Percentiles rank a stretch among this genome's conserved stretches.
Evolutionary conservation across 2,888 invertebrate species (phyloP).

Genomic region (Tyria jacobaeae): DNA sequence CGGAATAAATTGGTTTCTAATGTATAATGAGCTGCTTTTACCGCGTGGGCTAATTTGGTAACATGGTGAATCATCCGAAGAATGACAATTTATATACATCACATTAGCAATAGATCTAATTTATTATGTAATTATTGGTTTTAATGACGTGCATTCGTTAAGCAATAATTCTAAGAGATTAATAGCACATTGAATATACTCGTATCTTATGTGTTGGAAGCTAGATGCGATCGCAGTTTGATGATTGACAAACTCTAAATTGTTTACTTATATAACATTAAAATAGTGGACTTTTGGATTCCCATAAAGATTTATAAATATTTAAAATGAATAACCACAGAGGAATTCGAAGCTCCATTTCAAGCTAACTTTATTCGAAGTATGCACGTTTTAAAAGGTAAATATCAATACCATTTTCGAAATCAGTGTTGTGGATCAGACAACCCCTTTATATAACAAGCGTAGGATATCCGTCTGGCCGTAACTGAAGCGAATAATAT

Average conservation of each 20-base stretch:
- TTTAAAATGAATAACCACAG: neutral
- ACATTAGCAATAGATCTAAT: constrained; percentile 20
- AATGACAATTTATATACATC: constrained; percentile 32
- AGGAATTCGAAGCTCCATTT: neutral
- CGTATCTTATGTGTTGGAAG: constrained; percentile 14
- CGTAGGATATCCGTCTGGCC: neutral
- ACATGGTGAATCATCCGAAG: constrained; percentile 25
- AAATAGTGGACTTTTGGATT: neutral
- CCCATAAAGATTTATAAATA: neutral
- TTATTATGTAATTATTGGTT: constrained; percentile 17
- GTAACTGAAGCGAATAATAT: neutral
- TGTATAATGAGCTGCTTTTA: constrained; percentile 28
- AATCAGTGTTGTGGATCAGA: neutral
- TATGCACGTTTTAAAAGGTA: neutral
- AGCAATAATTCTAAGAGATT: constrained; percentile 47
- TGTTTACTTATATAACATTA: neutral
- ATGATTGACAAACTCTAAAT: neutral
- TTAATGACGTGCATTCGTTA: constrained; percentile 44
- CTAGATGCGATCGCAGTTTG: constrained; percentile 16
- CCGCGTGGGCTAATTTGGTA: constrained; percentile 32
- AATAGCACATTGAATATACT: constrained; percentile 11
- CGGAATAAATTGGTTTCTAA: constrained; percentile 21
- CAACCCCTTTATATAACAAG: neutral
- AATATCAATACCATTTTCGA: neutral
- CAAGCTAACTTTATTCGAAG: neutral